These are phyloP conservation scores for Cryptoleucopteryx plumbea DNA, from an alignment of 2,113 vertebrate genomes.

Conservation along the genomic window DNA sequence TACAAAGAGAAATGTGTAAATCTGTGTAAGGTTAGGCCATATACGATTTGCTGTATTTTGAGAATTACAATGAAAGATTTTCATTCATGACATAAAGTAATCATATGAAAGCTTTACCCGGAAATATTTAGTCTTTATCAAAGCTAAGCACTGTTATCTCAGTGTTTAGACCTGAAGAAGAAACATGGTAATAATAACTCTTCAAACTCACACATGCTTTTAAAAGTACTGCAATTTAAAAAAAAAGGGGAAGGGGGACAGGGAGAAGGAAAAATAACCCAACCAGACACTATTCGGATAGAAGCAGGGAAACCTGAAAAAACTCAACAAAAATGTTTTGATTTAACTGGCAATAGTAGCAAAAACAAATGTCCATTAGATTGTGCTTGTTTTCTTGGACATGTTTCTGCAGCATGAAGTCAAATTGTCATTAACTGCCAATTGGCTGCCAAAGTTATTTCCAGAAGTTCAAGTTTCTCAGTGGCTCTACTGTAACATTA, in stretches of 20 bases:
- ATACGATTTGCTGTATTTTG: background rate
- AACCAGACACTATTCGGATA: background rate
- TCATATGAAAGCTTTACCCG: background rate
- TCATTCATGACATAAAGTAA: background rate
- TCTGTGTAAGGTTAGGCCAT: background rate
- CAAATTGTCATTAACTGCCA: background rate
- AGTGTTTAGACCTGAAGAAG: background rate
- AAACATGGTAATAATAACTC: background rate
- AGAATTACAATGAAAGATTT: background rate
- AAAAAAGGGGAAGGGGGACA: accelerated
- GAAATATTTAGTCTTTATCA: background rate
- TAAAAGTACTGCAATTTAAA: background rate
- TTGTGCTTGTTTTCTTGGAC: slow-evolving; percentile 16
- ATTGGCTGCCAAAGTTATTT: background rate
- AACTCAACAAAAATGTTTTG: background rate
- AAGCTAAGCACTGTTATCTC: background rate
- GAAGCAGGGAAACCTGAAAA: background rate
- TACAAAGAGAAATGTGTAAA: background rate
- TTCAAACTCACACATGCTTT: background rate
- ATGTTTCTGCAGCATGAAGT: background rate
- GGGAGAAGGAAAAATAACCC: too few species aligned
- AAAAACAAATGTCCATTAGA: background rate
- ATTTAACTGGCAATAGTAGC: background rate
- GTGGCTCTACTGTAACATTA: background rate
- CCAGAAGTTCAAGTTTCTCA: slow-evolving; percentile 7